Base-by-base conservation (phyloP, 2,797 vertebrate genomes). In the Hephaestus fuliginosus region DNA sequence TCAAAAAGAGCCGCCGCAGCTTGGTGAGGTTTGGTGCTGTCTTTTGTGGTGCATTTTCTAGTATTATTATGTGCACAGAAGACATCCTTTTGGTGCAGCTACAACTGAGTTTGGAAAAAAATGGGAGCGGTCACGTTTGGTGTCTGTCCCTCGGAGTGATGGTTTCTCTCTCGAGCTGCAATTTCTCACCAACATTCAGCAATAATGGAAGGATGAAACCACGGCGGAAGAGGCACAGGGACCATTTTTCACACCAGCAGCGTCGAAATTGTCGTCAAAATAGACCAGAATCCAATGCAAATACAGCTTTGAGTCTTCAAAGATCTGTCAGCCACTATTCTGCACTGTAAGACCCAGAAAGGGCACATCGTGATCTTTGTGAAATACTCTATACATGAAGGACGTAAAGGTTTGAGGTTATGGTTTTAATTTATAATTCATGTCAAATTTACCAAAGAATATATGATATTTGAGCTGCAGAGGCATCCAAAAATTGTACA, bases 111-210 rank as follows among this genome's bases (percentile, higher is more conserved):
- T 36, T 0, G 12, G 18, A 55, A 13, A 18, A 55, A 66, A 61
- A 66, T 41, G 1, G n/a, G 49, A 53, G 56, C 49, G 5, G 4
- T 41, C 58, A 48, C 52, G 64, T 57, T 58, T 48, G 58, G 9
- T 36, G 58, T 60, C 52, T 30, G 64, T 39, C 46, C 36, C 18
- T 18, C 5, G 0, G 8, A 64, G 8, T 0, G 22, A 39, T 3
- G 1, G 18, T 49, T 48, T 73, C n/a, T 39, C 43, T 58, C 28
- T 7, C 9, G 39, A 56, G 18, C 49, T 51, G 28, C 46, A 64
- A 80, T 80, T 84, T 84, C 30, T 4, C 58, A 15, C 73, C 39
- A 8, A n/a, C 20, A 20, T 69, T 80, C 44, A 73, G 46, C 48
- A 48, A 49, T 55, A 69, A 73, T 33, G 49, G 57, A 72, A 68